Conservation (phyloP, 2,888 invertebrate species). For the Pollenia griseotomentosa region DNA sequence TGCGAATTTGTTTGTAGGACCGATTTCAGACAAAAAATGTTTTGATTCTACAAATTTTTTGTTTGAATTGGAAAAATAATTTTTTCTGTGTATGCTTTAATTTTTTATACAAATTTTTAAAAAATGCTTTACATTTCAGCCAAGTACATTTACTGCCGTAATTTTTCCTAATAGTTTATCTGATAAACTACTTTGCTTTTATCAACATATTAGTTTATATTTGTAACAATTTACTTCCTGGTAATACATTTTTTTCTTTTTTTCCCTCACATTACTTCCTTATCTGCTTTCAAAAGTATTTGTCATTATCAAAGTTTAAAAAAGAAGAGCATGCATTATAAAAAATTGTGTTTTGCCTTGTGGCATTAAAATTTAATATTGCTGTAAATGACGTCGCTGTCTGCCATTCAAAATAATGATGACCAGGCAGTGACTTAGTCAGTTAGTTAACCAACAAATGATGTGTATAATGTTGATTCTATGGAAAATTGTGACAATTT, state of each 20-base stretch:
- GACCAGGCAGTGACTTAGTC: constrained; percentile 17
- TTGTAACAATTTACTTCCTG: constrained; percentile 17
- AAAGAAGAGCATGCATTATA: neutral
- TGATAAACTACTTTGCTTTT: neutral
- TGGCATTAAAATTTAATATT: constrained; percentile 33
- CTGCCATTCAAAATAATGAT: constrained; percentile 7
- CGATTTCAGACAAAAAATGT: no score
- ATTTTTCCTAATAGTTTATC: neutral
- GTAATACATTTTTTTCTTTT: neutral
- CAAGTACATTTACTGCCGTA: constrained; percentile 1
- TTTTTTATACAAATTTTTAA: no score
- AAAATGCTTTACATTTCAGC: no score
- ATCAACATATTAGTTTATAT: neutral
- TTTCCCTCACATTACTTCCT: neutral
- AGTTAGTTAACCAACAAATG: neutral
- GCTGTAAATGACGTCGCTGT: constrained; percentile 1
- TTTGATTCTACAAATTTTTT: no score
- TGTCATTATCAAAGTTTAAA: neutral
- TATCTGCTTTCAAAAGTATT: neutral
- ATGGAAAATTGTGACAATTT: constrained; percentile 3
- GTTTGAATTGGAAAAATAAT: no score
- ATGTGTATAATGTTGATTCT: constrained; percentile 17
- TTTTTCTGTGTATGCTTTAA: no score
- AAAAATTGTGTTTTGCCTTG: constrained; percentile 7
- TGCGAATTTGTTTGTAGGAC: no score